These are phyloP conservation scores for Trachops cirrhosus DNA, from an alignment of 2,797 vertebrate species.

Conservation along the genomic window DNA sequence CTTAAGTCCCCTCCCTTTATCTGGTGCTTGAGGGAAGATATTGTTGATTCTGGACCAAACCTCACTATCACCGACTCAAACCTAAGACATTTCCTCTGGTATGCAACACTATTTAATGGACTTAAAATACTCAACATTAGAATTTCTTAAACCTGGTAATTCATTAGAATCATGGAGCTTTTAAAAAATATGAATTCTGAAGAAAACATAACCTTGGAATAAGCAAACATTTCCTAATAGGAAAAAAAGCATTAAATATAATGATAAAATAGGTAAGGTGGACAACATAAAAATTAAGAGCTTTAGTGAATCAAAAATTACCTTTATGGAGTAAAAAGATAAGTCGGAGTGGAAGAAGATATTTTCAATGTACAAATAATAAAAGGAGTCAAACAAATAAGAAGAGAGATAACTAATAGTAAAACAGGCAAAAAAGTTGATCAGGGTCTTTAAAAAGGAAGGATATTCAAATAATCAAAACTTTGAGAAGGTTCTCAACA, in stretches of 20 bases:
- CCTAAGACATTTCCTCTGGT: background rate
- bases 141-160: conserved; percentile 13
- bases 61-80: background rate
- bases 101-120: background rate
- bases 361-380: background rate
- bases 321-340: background rate
- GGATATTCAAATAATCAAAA: background rate
- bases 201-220: background rate
- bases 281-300: background rate
- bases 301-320: background rate
- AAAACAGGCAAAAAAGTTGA: background rate
- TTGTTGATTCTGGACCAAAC: background rate
- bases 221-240: background rate
- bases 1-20: background rate
- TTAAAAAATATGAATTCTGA: background rate
- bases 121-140: background rate
- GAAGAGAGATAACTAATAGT: background rate
- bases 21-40: background rate
- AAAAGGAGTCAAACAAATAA: background rate
- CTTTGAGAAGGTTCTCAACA: background rate
- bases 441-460: background rate
- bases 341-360: background rate
- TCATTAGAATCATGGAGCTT: background rate
- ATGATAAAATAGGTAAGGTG: background rate
- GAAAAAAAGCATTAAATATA: background rate